phyloP scores from a whole-genome alignment of 2,888 invertebrate genomes.

The Eupelmus urozonus region DNA sequence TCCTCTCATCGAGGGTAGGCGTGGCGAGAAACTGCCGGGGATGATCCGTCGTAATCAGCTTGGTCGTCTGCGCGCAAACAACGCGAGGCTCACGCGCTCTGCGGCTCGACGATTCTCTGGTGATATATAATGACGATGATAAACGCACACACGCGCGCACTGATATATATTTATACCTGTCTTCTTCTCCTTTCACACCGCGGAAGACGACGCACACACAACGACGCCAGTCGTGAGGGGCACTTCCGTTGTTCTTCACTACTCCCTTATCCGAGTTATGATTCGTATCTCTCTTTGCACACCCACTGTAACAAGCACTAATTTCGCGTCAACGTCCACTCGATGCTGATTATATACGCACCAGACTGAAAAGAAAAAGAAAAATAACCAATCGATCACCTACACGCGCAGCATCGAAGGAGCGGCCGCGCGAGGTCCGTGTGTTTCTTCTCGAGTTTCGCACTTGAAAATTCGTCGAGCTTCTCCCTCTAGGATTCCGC shows the following conservation, averaged over 20 bases:
- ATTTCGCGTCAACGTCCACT: neutral
- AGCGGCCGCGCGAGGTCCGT: neutral
- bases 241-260: neutral
- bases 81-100: slow-evolving; percentile 9
- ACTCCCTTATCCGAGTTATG: neutral
- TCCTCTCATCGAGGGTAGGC: slow-evolving; percentile 81
- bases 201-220: neutral
- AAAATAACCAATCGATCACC: neutral
- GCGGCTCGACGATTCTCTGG: neutral
- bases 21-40: slow-evolving; percentile 79
- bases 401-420: neutral
- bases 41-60: slow-evolving; percentile 79
- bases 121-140: too few relatives aligned
- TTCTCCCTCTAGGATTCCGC: neutral
- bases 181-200: too few relatives aligned
- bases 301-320: neutral
- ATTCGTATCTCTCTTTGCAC: neutral
- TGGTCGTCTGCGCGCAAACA: slow-evolving; percentile 3
- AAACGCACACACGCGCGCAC: too few relatives aligned
- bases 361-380: neutral
- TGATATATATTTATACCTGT: too few relatives aligned
- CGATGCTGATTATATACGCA: neutral
- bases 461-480: slow-evolving; percentile 22
- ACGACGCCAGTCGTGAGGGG: neutral
- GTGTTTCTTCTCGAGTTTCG: slow-evolving; percentile 23